A percentile compares a stretch with the other conserved stretches of the same genome.
Evolutionary conservation across 1,140 invertebrate species (phyloP).

Genomic region (Tetramorium simillimum): DNA sequence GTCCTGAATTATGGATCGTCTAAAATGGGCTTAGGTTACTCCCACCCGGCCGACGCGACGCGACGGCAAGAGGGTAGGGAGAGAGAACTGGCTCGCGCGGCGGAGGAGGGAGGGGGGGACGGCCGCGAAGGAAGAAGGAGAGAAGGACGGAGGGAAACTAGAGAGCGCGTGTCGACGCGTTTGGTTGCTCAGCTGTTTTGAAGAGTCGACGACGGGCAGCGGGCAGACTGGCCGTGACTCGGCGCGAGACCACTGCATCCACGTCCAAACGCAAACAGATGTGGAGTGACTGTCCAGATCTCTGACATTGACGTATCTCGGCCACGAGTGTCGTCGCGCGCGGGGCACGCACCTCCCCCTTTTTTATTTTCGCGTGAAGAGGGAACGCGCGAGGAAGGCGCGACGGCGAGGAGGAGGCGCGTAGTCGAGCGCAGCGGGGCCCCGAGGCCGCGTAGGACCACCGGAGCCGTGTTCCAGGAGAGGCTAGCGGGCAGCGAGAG

Average conservation of each 20-base stretch:
- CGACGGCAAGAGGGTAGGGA: not conserved
- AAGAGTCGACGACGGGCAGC: slow-evolving; percentile 75
- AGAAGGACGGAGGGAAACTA: not conserved
- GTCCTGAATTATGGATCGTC: slow-evolving; percentile 28
- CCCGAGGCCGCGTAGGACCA: not conserved
- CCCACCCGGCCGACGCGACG: not conserved
- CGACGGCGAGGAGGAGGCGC: slow-evolving; percentile 22
- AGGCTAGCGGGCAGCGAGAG: not conserved
- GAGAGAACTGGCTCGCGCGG: not conserved
- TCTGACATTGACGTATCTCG: slow-evolving; percentile 81
- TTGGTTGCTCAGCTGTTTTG: slow-evolving; percentile 81
- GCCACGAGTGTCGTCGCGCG: slow-evolving; percentile 43
- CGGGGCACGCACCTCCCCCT: not conserved
- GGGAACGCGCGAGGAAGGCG: not conserved
- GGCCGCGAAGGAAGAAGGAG: too few species aligned
- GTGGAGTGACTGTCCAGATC: slow-evolving; percentile 82
- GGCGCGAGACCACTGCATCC: slow-evolving; percentile 70
- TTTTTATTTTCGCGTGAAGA: not conserved
- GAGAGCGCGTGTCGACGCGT: slow-evolving; percentile 59
- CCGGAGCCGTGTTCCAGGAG: not conserved
- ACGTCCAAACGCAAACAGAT: slow-evolving; percentile 81
- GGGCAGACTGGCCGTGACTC: slow-evolving; percentile 71
- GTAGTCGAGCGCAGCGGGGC: not conserved
- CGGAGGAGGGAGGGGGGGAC: not conserved
- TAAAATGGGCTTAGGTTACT: slow-evolving; percentile 23